These are phyloP conservation scores for Arothron firmamentum DNA, from an alignment of 2,113 vertebrate genomes.

Conservation along the genomic window DNA sequence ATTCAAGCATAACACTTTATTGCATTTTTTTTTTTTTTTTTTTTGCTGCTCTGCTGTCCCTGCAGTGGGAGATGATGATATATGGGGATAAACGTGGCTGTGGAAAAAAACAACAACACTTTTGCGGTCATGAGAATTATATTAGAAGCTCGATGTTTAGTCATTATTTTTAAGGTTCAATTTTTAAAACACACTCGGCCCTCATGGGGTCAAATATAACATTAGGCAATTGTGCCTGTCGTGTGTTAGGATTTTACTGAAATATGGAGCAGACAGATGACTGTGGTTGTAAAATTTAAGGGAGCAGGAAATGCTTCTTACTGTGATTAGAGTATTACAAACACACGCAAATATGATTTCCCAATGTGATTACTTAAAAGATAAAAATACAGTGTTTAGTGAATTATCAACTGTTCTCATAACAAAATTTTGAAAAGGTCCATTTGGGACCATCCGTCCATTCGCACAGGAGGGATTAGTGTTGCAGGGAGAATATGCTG, in stretches of 20 bases:
- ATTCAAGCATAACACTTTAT: slow-evolving; percentile 53
- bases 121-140: slow-evolving; percentile 40
- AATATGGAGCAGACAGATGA: background rate
- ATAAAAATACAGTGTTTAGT: too few relatives aligned
- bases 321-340: too few relatives aligned
- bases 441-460: slow-evolving; percentile 39
- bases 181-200: slow-evolving; percentile 13
- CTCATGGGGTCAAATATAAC: slow-evolving; percentile 28
- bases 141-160: slow-evolving; percentile 44
- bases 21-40: slow-evolving; percentile 56
- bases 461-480: slow-evolving; percentile 52
- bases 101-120: slow-evolving; percentile 10
- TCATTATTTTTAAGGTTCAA: slow-evolving; percentile 42
- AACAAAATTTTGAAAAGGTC: background rate
- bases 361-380: too few relatives aligned
- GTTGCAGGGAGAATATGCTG: slow-evolving; percentile 49
- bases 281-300: too few relatives aligned
- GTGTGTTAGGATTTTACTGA: slow-evolving; percentile 20
- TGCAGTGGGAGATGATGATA: slow-evolving; percentile 57
- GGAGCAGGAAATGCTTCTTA: too few relatives aligned
- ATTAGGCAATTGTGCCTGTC: slow-evolving; percentile 47
- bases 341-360: too few relatives aligned
- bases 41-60: slow-evolving; percentile 35
- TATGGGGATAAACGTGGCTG: slow-evolving; percentile 43
- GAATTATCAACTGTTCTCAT: background rate